phyloP scores from a whole-genome alignment of 2,113 vertebrate genomes.

The Oxygymnocypris stewartii region DNA sequence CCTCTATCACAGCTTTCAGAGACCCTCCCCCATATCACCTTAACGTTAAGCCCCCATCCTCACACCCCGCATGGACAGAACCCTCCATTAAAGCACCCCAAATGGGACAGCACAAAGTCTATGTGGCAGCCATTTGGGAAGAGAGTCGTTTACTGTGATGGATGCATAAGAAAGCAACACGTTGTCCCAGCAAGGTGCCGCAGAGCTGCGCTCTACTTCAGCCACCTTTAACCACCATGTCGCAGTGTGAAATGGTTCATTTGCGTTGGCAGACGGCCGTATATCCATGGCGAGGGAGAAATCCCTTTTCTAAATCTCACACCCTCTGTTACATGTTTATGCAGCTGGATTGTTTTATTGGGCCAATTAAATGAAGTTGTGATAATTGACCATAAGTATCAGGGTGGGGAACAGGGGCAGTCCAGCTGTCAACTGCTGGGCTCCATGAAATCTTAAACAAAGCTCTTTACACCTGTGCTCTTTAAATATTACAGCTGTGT shows the following conservation, averaged over 20 bases:
- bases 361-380: constrained; percentile 71
- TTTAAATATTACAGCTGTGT: constrained; percentile 43
- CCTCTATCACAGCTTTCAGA: constrained; percentile 19
- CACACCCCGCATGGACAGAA: constrained; percentile 68
- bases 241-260: constrained; percentile 73
- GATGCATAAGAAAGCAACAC: constrained; percentile 74
- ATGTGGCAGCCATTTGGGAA: constrained; percentile 75
- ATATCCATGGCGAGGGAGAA: constrained; percentile 66
- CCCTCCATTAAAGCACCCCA: constrained; percentile 57
- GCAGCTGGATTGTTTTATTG: constrained; percentile 82
- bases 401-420: constrained; percentile 63
- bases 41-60: constrained; percentile 39
- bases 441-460: constrained; percentile 21
- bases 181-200: constrained; percentile 72
- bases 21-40: constrained; percentile 47
- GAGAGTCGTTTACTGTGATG: constrained; percentile 71
- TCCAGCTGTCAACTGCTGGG: constrained; percentile 67
- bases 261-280: constrained; percentile 64
- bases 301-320: constrained; percentile 74
- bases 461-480: constrained; percentile 48
- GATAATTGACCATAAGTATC: constrained; percentile 71
- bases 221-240: constrained; percentile 70
- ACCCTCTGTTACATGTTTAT: constrained; percentile 78
- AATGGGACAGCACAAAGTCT: constrained; percentile 70
- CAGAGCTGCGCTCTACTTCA: constrained; percentile 69